Base-by-base conservation (phyloP, 1,140 invertebrate genomes). In the Homarus americanus region DNA sequence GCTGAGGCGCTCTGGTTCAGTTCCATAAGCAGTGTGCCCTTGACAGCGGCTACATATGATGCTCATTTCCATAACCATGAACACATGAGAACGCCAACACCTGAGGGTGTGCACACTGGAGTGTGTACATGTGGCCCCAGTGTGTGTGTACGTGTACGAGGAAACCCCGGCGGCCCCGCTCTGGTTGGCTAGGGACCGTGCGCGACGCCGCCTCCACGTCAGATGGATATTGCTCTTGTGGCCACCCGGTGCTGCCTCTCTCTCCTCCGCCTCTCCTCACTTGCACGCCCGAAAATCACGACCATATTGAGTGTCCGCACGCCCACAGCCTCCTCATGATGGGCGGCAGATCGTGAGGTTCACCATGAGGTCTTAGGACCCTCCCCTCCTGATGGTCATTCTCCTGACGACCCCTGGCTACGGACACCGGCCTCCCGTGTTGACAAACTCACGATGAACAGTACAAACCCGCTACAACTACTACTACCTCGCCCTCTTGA, bases 181-280 rank as follows among this genome's bases (percentile, higher is more conserved):
- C 17, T 36, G 58, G 34, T 36, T 63, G 49, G 53, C 36, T 7
- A 1, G 53, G 82, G 53, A 66, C 63, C 44, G 82, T 41, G 40
- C 63, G 63, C 82, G 82, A 34, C 41, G 28, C 79, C 79, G 49
- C 63, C 82, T 41, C 82, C 82, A 44, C 79, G 63, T 84, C 82
- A 84, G 82, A 84, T 84, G 82, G 63, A 72, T 73, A 49, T 73
- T 84, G 82, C 82, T 73, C 53, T 72, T 84, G 82, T 72, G 36
- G 82, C 63, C 63, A 72, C 20, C 66, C 63, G 82, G 82, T 84
- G 66, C 24, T 84, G 82, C 66, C 40, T 69, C 66, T 32, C 75
- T 76, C 72, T 69, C 36, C 66, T 58, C 49, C 41, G 3, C 36
- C 32, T 41, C 69, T 34, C 69, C 41, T 84, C 82, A 72, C 82